Base-by-base conservation (phyloP, 2,888 invertebrate species). In the Cinara cedri region DNA sequence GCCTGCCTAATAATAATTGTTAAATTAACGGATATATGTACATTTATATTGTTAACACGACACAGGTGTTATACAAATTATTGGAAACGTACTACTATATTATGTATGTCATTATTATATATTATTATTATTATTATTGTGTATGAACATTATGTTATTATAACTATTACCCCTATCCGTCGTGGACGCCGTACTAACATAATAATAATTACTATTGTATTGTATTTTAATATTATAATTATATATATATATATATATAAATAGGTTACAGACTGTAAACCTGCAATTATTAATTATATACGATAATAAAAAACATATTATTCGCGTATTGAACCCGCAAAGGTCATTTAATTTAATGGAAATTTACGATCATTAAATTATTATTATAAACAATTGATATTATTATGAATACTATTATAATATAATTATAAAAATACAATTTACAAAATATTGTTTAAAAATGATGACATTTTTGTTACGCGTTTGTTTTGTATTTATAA, bases 401-500 rank as follows among this genome's bases (percentile, higher is more conserved):
- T 6, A n/a, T n/a, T 72, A 74, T 19, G 16, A 51, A 54, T 46
- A 62, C 51, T 51, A 34, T 51, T 34, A 34, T 34, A 55, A 55
- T 10, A 49, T 19, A 19, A 62, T 4, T 34, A 4, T 34, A 34
- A 34, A 34, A 34, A 34, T 4, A 34, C 3, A 34, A 34, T 34
- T 4, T 4, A 34, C 3, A 34, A 62, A 49, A 70, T 74, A 51
- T 51, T 63, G 63, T 74, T 63, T 74, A 14, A 62, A 34, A 62
- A 21, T 63, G 19, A 63, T 42, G n/a, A 42, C 0, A 24, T 63
- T 74, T 74, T 60, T 74, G 62, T 63, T 74, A 63, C 13, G 74
- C 74, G 19, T 74, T 63, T 51, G 21, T 74, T 63, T 74, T 63
- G 51, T 74, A 74, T 24, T 63, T 8, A 63, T 74, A 42, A 74